Percentiles rank a stretch among this genome's conserved stretches.
Evolutionary conservation across 2,888 invertebrate genomes (phyloP).

Genomic region (Cephus spinipes): DNA sequence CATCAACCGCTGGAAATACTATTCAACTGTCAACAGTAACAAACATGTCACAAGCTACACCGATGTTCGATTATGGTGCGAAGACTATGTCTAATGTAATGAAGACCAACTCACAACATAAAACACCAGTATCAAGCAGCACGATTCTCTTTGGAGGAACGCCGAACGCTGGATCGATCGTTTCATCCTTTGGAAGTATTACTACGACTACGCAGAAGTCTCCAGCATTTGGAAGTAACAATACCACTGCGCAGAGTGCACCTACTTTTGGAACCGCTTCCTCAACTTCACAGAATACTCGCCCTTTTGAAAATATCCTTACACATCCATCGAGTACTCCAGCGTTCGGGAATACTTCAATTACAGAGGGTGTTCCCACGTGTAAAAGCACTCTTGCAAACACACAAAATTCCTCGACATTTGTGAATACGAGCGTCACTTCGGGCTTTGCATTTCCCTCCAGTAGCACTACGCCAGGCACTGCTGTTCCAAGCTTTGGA

Average conservation of each 20-base stretch:
- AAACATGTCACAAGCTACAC: background rate
- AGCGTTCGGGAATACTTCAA: background rate
- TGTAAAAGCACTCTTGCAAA: background rate
- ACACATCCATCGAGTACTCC: background rate
- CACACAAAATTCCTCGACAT: background rate
- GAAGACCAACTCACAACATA: background rate
- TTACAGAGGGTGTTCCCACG: background rate
- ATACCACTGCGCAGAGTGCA: slow-evolving; percentile 8
- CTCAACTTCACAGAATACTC: background rate
- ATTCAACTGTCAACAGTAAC: background rate
- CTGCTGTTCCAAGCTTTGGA: background rate
- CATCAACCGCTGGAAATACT: background rate
- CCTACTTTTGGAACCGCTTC: slow-evolving; percentile 13
- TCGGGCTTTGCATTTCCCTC: background rate
- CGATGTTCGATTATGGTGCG: background rate
- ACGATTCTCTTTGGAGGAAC: background rate
- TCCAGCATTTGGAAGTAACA: slow-evolving; percentile 11
- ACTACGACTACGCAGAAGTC: slow-evolving; percentile 1
- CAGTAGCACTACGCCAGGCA: background rate
- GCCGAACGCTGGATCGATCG: slow-evolving; percentile 1
- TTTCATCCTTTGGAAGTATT: slow-evolving; percentile 19
- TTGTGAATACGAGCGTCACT: background rate
- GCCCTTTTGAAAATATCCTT: background rate
- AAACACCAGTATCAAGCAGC: background rate
- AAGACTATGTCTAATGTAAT: background rate